Conservation (phyloP, 2,113 vertebrate species). For the Eclectus roratus region DNA sequence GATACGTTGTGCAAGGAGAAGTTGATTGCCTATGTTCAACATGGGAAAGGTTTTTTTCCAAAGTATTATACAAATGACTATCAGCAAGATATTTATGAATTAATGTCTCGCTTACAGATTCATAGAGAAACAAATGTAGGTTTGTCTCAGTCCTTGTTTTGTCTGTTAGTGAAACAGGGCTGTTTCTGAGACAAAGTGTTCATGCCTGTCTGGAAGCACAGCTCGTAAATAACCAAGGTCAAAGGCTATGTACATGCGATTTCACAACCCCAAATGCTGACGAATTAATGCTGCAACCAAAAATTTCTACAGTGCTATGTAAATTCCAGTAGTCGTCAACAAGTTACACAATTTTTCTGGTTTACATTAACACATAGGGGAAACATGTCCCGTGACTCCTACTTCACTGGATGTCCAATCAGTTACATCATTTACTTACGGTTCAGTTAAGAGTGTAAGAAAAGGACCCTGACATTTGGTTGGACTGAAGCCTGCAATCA, state of each 20-base stretch:
- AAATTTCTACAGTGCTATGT: constrained; percentile 26
- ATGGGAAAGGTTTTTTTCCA: not conserved
- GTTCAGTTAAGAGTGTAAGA: not conserved
- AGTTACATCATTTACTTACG: not conserved
- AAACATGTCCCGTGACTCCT: constrained; percentile 20
- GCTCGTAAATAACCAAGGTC: not conserved
- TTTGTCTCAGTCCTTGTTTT: not conserved
- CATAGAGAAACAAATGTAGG: not conserved
- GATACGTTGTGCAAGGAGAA: not conserved
- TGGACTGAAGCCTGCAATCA: not conserved
- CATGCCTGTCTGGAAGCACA: not conserved
- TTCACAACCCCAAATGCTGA: not conserved
- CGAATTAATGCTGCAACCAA: constrained; percentile 33
- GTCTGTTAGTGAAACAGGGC: not conserved
- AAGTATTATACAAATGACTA: not conserved
- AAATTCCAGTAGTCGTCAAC: constrained; percentile 31
- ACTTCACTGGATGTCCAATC: not conserved
- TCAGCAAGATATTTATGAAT: not conserved
- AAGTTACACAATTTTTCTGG: constrained; percentile 33
- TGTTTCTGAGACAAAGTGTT: not conserved
- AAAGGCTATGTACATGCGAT: not conserved
- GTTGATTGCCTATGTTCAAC: not conserved
- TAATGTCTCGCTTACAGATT: not conserved
- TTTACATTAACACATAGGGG: constrained; percentile 41
- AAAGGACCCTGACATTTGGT: not conserved